phyloP scores from a whole-genome alignment of 2,888 invertebrate species.

The Calephelis perditalis region DNA sequence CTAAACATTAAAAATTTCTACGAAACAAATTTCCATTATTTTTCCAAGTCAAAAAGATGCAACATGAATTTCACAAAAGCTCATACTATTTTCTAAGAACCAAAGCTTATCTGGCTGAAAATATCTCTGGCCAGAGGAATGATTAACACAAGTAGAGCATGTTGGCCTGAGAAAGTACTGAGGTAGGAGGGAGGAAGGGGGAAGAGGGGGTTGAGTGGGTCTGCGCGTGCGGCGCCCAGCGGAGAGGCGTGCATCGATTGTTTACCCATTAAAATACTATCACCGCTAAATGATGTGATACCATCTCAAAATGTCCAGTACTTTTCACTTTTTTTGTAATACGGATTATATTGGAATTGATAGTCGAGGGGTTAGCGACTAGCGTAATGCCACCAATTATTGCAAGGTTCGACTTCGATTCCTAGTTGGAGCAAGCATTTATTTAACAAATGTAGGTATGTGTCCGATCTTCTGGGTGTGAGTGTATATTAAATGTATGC shows the following conservation, averaged over 20 bases:
- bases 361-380: too few relatives aligned
- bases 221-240: conserved; percentile 69
- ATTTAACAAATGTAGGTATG: too few relatives aligned
- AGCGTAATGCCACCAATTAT: too few relatives aligned
- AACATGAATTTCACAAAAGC: background rate
- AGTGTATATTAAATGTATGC: too few relatives aligned
- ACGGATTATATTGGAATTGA: background rate
- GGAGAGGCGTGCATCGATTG: conserved; percentile 75
- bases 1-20: too few relatives aligned
- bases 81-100: background rate
- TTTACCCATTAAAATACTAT: conserved; percentile 78
- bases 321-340: conserved; percentile 20
- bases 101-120: background rate
- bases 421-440: too few relatives aligned
- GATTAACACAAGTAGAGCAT: conserved; percentile 6
- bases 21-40: too few relatives aligned
- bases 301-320: conserved; percentile 68
- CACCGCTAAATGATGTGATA: conserved; percentile 63
- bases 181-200: conserved; percentile 21
- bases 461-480: too few relatives aligned
- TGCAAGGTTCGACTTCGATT: too few relatives aligned
- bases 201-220: conserved; percentile 23
- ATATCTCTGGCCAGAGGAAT: background rate
- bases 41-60: too few relatives aligned
- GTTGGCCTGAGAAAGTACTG: conserved; percentile 11